phyloP scores from a whole-genome alignment of 2,888 invertebrate genomes.

The Drosophila affinis region DNA sequence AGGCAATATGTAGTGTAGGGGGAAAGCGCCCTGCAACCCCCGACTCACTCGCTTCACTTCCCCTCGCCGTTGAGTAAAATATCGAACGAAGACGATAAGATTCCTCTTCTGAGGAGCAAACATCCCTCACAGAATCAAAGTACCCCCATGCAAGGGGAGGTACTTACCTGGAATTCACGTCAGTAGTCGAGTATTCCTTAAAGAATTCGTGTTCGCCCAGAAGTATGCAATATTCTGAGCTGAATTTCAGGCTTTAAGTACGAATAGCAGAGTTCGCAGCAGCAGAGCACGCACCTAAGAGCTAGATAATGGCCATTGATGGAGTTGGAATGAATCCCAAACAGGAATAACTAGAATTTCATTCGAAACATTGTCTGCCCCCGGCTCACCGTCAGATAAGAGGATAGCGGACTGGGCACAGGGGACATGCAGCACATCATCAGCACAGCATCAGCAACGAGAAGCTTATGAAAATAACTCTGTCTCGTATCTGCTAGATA shows the following conservation, averaged over 20 bases:
- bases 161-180: neutral
- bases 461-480: constrained; percentile 25
- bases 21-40: no score
- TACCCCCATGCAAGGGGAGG: neutral
- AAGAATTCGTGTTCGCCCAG: neutral
- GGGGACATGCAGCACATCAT: neutral
- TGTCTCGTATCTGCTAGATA: constrained; percentile 17
- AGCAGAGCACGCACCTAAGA: neutral
- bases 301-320: neutral
- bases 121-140: neutral
- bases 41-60: no score
- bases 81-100: neutral
- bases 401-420: neutral
- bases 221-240: constrained; percentile 17
- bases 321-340: neutral
- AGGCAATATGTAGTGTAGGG: no score
- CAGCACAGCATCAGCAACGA: neutral
- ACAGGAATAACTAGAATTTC: constrained; percentile 10
- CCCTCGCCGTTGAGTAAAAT: no score
- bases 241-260: neutral
- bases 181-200: neutral
- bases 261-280: neutral
- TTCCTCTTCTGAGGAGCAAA: neutral
- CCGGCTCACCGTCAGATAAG: constrained; percentile 1
- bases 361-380: constrained; percentile 14